Conservation (phyloP, 1,140 invertebrate genomes). For the Tetragnatha versicolor region DNA sequence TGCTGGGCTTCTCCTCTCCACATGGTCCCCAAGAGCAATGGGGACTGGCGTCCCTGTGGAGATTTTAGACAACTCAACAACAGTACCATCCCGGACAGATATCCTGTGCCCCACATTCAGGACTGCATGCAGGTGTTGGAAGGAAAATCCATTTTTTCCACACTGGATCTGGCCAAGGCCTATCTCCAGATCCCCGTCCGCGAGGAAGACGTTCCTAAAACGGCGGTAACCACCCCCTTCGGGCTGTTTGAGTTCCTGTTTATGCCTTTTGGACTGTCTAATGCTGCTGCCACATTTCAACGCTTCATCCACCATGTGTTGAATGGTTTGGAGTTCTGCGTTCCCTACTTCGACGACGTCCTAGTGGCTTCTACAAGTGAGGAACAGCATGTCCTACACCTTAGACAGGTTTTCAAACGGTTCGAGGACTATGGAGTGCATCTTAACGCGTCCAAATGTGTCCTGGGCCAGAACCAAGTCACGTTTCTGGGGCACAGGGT, state of each 20-base stretch:
- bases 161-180: neutral
- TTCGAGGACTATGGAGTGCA: neutral
- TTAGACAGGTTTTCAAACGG: neutral
- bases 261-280: neutral
- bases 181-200: conserved; percentile 1
- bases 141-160: neutral
- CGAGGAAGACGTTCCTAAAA: neutral
- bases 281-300: neutral
- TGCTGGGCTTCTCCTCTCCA: neutral
- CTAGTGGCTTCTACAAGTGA: conserved; percentile 10
- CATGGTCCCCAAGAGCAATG: too few relatives aligned
- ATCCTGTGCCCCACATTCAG: neutral
- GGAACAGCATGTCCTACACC: neutral
- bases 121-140: neutral
- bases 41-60: too few relatives aligned
- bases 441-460: neutral
- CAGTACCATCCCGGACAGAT: too few relatives aligned
- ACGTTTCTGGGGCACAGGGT: conserved; percentile 41
- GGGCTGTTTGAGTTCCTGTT: neutral
- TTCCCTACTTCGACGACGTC: conserved; percentile 30
- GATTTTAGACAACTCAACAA: too few relatives aligned
- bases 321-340: neutral
- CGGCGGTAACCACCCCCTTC: neutral
- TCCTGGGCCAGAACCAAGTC: neutral
- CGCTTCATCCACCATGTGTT: conserved; percentile 1